phyloP scores from a whole-genome alignment of 2,113 vertebrate species.

The Empidonax traillii region DNA sequence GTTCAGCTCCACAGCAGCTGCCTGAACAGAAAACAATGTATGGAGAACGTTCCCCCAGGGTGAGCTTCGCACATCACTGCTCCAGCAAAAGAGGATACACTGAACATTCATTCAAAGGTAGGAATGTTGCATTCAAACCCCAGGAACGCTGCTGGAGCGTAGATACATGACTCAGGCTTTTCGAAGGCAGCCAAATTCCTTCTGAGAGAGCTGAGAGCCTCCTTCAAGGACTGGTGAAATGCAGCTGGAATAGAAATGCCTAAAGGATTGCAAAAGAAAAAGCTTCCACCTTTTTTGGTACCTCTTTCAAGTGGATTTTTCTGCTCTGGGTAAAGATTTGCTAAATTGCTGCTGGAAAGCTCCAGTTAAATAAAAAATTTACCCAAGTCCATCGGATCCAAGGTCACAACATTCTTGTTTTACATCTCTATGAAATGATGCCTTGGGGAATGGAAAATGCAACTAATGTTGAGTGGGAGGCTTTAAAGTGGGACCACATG shows the following conservation, averaged over 20 bases:
- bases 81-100: not conserved
- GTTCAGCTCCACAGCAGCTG: not conserved
- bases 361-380: not conserved
- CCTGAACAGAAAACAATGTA: not conserved
- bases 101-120: not conserved
- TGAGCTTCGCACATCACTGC: not conserved
- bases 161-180: not conserved
- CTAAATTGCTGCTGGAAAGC: not conserved
- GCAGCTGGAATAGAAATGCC: not conserved
- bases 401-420: not conserved
- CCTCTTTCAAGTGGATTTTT: not conserved
- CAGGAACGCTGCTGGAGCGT: not conserved
- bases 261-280: not conserved
- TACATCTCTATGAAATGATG: not conserved
- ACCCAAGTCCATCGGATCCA: not conserved
- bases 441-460: not conserved
- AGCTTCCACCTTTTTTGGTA: not conserved
- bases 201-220: not conserved
- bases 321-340: not conserved
- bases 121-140: not conserved
- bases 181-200: not conserved
- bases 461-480: not conserved
- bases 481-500: not conserved
- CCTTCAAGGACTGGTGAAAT: not conserved
- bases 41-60: not conserved